These are phyloP conservation scores for Zootoca vivipara DNA, from an alignment of 2,113 vertebrate genomes.

Conservation along the genomic window DNA sequence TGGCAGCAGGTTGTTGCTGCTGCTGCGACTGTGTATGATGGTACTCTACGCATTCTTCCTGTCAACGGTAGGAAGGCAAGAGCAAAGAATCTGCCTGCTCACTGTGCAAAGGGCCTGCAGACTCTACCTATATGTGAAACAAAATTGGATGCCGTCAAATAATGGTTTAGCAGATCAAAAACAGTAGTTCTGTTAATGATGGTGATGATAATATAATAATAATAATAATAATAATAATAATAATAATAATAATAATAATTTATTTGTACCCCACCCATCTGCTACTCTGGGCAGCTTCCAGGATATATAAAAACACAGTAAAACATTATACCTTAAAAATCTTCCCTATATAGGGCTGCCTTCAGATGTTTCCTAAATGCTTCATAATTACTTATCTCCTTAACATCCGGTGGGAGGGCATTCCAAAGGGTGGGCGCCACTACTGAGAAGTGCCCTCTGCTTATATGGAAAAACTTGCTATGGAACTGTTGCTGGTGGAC, in stretches of 20 bases:
- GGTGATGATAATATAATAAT: too few relatives aligned
- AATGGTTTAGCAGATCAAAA: constrained; percentile 1
- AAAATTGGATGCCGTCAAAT: constrained; percentile 9
- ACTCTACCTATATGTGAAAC: constrained; percentile 69
- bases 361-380: too few relatives aligned
- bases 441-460: background rate
- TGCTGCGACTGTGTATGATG: constrained; percentile 63
- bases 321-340: too few relatives aligned
- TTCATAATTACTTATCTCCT: too few relatives aligned
- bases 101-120: constrained; percentile 73
- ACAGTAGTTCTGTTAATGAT: background rate
- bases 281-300: too few relatives aligned
- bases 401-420: too few relatives aligned
- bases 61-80: constrained; percentile 72
- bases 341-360: too few relatives aligned
- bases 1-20: constrained; percentile 49
- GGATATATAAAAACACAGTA: too few relatives aligned
- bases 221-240: too few relatives aligned
- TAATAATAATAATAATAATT: too few relatives aligned
- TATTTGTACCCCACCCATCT: too few relatives aligned
- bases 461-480: constrained; percentile 14
- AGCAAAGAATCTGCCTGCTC: constrained; percentile 72
- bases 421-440: too few relatives aligned
- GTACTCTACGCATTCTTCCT: constrained; percentile 71
- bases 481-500: background rate